Evolutionary conservation across 1,140 invertebrate genomes (phyloP), one percentile per base, ranked within the genome.

Genomic region (Potamilus streckersoni): DNA sequence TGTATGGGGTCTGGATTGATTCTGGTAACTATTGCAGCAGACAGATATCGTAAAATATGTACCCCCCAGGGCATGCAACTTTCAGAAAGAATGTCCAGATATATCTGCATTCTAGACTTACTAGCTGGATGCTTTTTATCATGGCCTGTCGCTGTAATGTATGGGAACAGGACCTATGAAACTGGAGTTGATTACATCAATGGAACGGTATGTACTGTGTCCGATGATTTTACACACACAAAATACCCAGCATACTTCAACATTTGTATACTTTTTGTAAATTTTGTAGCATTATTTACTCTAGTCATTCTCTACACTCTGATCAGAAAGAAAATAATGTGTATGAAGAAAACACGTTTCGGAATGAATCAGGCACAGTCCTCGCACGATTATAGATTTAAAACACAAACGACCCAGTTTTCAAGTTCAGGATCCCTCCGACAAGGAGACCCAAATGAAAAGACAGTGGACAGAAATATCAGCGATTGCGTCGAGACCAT

Each of bases 41-140:
- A 76, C 19, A 49, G 74, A 20, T 76, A 56, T 38, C 59, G 74
- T 20, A 76, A 76, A 76, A 76, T 76, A 31, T 69, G 67, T 27
- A 62, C 19, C 56, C 74, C 74, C 56, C 65, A 71, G 5, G 71
- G 71, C 38, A 70, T n/a, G 1, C 74, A 76, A 56, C 62, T 76
- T n/a, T 58, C 60, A 20, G 16, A 23, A 5, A 70, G 56, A 20
- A 68, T 71, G 15, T 71, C 61, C 11, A 56, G 65, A 11, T 71
- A 59, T 66, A 38, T 76, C 13, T 76, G 74, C 62, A 71, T 71
- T 59, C 68, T 60, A n/a, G 61, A 57, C 62, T 38, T 76, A 20
- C 58, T 76, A 17, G 55, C 71, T 23, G 71, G 74, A 68, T 61
- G 55, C 23, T 23, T 70, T 5, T 59, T 71, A 4, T 61, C 68